Base-by-base conservation (phyloP, 2,797 vertebrate genomes). In the Sorex maritimensis region DNA sequence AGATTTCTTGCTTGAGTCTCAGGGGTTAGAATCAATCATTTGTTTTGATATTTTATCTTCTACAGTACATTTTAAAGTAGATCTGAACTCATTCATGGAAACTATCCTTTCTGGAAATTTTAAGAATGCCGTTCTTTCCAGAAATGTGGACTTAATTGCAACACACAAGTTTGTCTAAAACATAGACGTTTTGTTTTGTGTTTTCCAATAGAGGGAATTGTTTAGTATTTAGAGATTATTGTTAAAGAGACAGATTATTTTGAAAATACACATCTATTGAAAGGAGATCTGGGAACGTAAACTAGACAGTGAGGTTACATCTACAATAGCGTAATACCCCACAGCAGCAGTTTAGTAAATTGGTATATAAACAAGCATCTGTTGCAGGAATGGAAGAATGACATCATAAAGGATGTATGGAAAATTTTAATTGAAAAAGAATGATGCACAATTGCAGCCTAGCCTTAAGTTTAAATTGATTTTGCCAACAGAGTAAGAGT, bases 391-490 rank as follows among this genome's bases (percentile, higher is more conserved):
- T 98, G 97, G 91, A 98, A 97, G 97, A 98, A 98, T 98, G 98
- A 98, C 97, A 98, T 98, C 98, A 98, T 98, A 98, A 98, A 98
- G 98, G 97, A 98, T 98, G 97, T 98, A 98, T 98, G 97, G 97
- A 98, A 98, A 98, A 96, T 98, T 98, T 98, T 98, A 98, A 98
- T 98, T 98, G 98, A 97, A 98, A 98, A 98, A 98, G 98, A 98
- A 97, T 98, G 98, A 98, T 98, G 96, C 96, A 95, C 97, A 98
- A 97, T 98, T 97, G 97, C 93, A 96, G 96, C 95, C 94, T 98
- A 97, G 97, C 96, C 98, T 97, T 97, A 97, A 97, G 97, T 97
- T 98, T 98, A 98, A 98, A 98, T 98, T 98, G 98, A 97, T 98
- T 98, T 98, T 98, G 85, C 97, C 95, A 97, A 98, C 95, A 96